Evolutionary conservation across 1,140 invertebrate genomes (phyloP).

Genomic region (Chrysomallon squamiferum): DNA sequence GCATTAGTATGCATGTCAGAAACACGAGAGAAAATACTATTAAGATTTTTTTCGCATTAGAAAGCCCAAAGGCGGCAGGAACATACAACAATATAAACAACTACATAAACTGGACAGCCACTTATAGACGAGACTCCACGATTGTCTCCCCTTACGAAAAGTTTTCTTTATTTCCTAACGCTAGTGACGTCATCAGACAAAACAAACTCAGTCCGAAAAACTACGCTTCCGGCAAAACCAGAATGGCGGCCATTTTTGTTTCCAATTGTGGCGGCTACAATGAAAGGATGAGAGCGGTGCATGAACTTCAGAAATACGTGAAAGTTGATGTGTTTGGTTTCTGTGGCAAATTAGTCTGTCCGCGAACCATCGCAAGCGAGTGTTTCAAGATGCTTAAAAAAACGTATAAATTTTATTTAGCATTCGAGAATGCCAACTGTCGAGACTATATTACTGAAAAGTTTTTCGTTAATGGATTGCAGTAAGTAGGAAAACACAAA

Average conservation of each 20-base stretch:
- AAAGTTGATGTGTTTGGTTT: slow-evolving; percentile 75
- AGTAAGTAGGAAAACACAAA: slow-evolving; percentile 64
- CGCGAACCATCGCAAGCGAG: slow-evolving; percentile 74
- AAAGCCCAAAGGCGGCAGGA: neutral
- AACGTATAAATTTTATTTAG: slow-evolving; percentile 97
- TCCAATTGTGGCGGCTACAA: slow-evolving; percentile 69
- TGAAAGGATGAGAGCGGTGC: slow-evolving; percentile 67
- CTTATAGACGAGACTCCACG: slow-evolving; percentile 88
- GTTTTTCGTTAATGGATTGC: slow-evolving; percentile 64
- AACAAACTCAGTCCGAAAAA: slow-evolving; percentile 20
- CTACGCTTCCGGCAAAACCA: slow-evolving; percentile 57
- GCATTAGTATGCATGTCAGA: neutral
- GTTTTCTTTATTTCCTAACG: slow-evolving; percentile 55
- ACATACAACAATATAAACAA: neutral
- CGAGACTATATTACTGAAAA: slow-evolving; percentile 67
- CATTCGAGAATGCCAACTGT: slow-evolving; percentile 74
- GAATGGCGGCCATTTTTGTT: slow-evolving; percentile 63
- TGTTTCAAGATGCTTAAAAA: slow-evolving; percentile 91
- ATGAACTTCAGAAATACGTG: slow-evolving; percentile 67
- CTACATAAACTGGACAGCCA: slow-evolving; percentile 83
- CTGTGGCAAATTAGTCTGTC: slow-evolving; percentile 64
- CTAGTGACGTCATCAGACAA: slow-evolving; percentile 9
- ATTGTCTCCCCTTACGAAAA: slow-evolving; percentile 94
- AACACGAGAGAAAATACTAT: neutral
- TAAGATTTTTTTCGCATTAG: neutral